Evolutionary conservation across 2,113 vertebrate species (phyloP), one percentile per base, ranked within the genome.

Genomic region (Peromyscus maniculatus): DNA sequence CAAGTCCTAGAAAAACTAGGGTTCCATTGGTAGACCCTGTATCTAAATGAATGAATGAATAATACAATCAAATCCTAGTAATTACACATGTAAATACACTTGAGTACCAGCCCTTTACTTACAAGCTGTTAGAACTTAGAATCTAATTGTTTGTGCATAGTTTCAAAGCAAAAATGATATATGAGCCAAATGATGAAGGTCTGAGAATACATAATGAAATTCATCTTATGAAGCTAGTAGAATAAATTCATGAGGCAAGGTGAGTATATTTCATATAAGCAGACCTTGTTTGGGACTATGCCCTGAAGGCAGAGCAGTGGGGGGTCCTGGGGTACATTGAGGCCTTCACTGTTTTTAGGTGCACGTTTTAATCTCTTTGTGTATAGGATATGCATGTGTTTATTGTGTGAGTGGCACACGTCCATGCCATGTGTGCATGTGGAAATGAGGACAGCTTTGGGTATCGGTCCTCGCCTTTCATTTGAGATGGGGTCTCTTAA

Each of bases 61-160:
- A 31, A 26, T 59, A 39, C 43, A 64, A 43, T 26, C 43, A 64
- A 64, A 43, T 84, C 57, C 24, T 84, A 64, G n/a, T 64, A 28
- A 17, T 31, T 78, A 57, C 28, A 67, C n/a, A 9, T 72, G 19
- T 78, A 91, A 80, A 82, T 43, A 93, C 26, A 93, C 89, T 87
- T 87, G 78, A 82, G 57, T 80, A 71, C 93, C 36, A 71, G 49
- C n/a, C 89, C 74, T 82, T 92, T 87, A 82, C 92, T 96, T 83
- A 33, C 7, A 59, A 77, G 55, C 26, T 66, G 64, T 66, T 66
- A 66, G 64, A 66, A 11, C 24, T 66, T 26, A 66, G 64, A 66
- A 66, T 66, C 64, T 28, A 66, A 66, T 66, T 66, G 26, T 66
- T 28, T 66, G 26, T 66, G 28, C 64, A 66, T 66, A 9, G 9